Evolutionary conservation across 2,797 vertebrate genomes (phyloP).

Genomic region (Anolis apletophallus): DNA sequence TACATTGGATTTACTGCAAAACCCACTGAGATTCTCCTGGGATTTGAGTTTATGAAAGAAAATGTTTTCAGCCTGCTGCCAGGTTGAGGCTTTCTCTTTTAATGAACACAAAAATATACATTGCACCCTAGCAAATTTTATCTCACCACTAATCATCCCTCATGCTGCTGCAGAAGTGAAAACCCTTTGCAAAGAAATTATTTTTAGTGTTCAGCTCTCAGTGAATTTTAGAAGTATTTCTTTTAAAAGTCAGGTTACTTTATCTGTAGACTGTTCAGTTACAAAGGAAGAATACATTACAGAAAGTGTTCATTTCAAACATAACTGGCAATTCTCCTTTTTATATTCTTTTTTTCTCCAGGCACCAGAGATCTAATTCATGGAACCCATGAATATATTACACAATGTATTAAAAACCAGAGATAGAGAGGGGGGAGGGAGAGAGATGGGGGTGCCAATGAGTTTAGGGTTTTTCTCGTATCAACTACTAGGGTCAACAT

Average conservation of each 20-base stretch:
- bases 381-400: background rate
- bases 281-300: background rate
- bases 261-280: conserved; percentile 1
- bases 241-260: background rate
- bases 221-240: conserved; percentile 3
- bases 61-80: background rate
- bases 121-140: conserved; percentile 10
- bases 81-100: conserved; percentile 12
- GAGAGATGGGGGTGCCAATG: background rate
- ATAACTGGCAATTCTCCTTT: background rate
- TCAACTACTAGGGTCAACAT: background rate
- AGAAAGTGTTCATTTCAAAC: background rate
- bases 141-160: conserved; percentile 13
- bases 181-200: conserved; percentile 4
- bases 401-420: background rate
- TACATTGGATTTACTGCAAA: conserved; percentile 8
- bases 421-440: background rate
- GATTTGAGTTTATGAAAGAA: conserved; percentile 48
- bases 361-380: conserved; percentile 4
- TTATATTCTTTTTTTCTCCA: background rate
- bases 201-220: background rate
- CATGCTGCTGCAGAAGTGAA: conserved; percentile 1
- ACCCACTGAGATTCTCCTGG: background rate
- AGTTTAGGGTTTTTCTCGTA: background rate
- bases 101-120: background rate